phyloP scores from a whole-genome alignment of 2,888 invertebrate genomes.

The Axea sp. region DNA sequence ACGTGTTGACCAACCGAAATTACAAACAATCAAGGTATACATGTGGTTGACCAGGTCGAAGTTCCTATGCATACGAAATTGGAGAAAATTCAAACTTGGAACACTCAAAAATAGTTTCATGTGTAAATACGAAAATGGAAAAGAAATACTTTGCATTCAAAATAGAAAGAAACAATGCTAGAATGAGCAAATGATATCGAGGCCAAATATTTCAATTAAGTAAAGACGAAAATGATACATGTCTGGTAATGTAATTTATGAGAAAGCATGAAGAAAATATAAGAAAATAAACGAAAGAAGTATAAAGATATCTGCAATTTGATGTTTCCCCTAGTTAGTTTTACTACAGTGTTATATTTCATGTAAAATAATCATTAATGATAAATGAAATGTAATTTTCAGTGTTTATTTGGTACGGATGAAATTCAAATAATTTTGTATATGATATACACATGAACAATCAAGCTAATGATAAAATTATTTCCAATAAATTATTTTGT shows the following conservation, averaged over 20 bases:
- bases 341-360: too few relatives aligned
- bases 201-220: slow-evolving; percentile 28
- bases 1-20: slow-evolving; percentile 58
- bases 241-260: slow-evolving; percentile 20
- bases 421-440: too few relatives aligned
- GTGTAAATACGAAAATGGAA: slow-evolving; percentile 19
- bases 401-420: too few relatives aligned
- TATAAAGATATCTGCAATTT: slow-evolving; percentile 1
- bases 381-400: too few relatives aligned
- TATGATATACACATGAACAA: too few relatives aligned
- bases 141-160: slow-evolving; percentile 30
- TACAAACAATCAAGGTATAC: slow-evolving; percentile 43
- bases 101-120: slow-evolving; percentile 39
- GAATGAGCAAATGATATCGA: slow-evolving; percentile 51
- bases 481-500: too few relatives aligned
- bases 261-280: too few relatives aligned
- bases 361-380: too few relatives aligned
- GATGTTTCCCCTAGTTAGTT: too few relatives aligned
- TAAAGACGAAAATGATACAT: slow-evolving; percentile 17
- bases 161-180: slow-evolving; percentile 23
- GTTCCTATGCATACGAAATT: slow-evolving; percentile 48
- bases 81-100: slow-evolving; percentile 26
- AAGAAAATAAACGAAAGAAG: slow-evolving; percentile 14
- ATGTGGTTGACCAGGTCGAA: slow-evolving; percentile 26
- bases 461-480: too few relatives aligned